Base-by-base conservation (phyloP, 2,888 invertebrate genomes). In the Dioctria rufipes region DNA sequence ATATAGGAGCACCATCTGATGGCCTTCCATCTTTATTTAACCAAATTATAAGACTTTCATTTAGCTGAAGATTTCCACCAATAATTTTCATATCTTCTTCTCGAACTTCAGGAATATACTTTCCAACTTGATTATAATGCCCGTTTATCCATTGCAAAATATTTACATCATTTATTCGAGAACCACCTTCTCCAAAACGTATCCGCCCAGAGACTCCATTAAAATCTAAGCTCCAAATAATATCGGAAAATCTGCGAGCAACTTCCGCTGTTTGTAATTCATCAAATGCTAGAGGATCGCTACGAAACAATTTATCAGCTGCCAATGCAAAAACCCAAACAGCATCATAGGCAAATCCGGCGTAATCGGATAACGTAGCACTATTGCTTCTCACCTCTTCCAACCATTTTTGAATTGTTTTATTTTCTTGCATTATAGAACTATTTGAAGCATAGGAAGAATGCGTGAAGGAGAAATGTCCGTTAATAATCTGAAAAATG, bases 321-420 rank as follows among this genome's bases (percentile, higher is more conserved):
- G 94, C 95, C 54, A 92, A 88, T 3, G 94, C 95, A 87, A 94
- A 95, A 0, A 93, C 92, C 95, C 95, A 95, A 75, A 95, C 93
- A 0, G 95, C 95, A 88, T 95, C 95, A 85, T 95, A 95, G 0
- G 94, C 94, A 86, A 93, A 95, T 0, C 94, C 94, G 0, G 93
- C 94, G 86, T 94, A 95, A 83, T 92, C 91, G 0, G 93, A 93
- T 5, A 84, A 78, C n/a, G 80, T 80, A 8, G 51, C 39, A 65
- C 84, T 84, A 9, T 43, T n/a, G 51, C 60, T 65, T 39, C 73
- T 66, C 84, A 92, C 92, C 2, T 88, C 86, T 8, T 89, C 81
- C 82, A 90, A 89, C 94, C 95, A 95, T 81, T 92, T 86, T 0
- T 89, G 88, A 0, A 95, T 92, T 0, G 93, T 93, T 37, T 90